Evolutionary conservation across 2,888 invertebrate genomes (phyloP).

Genomic region (Eupithecia inturbata): DNA sequence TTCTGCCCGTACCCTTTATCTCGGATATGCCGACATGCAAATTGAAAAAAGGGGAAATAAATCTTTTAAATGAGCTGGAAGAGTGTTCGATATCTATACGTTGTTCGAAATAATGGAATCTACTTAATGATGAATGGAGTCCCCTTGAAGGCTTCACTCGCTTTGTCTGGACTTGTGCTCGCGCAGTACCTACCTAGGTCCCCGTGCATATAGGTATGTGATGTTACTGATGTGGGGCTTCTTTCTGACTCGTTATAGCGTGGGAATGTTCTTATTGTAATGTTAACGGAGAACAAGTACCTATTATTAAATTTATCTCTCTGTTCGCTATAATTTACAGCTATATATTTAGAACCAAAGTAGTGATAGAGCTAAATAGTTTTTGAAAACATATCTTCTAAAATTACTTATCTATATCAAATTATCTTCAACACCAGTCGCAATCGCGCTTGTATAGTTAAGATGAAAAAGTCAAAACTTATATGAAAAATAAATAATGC

Average conservation of each 20-base stretch:
- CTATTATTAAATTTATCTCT: slow-evolving; percentile 5
- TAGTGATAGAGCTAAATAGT: not conserved
- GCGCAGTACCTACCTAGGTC: slow-evolving; percentile 48
- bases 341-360: not conserved
- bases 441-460: not conserved
- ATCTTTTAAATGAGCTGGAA: slow-evolving; percentile 78
- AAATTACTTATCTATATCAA: not conserved
- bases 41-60: slow-evolving; percentile 67
- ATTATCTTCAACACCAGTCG: not conserved
- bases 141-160: slow-evolving; percentile 63
- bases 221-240: slow-evolving; percentile 51
- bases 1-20: slow-evolving; percentile 75
- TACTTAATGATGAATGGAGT: slow-evolving; percentile 76
- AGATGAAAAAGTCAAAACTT: not conserved
- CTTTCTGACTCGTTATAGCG: slow-evolving; percentile 49
- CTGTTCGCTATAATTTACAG: not conserved
- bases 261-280: slow-evolving; percentile 56
- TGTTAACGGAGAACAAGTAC: slow-evolving; percentile 16
- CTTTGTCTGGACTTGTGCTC: slow-evolving; percentile 62
- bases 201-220: slow-evolving; percentile 49
- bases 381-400: not conserved
- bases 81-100: slow-evolving; percentile 78
- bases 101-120: slow-evolving; percentile 70
- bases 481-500: not conserved
- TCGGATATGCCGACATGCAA: slow-evolving; percentile 79